These are phyloP conservation scores for Brienomyrus longianalis DNA, from an alignment of 2,113 vertebrate genomes.

Conservation along the genomic window DNA sequence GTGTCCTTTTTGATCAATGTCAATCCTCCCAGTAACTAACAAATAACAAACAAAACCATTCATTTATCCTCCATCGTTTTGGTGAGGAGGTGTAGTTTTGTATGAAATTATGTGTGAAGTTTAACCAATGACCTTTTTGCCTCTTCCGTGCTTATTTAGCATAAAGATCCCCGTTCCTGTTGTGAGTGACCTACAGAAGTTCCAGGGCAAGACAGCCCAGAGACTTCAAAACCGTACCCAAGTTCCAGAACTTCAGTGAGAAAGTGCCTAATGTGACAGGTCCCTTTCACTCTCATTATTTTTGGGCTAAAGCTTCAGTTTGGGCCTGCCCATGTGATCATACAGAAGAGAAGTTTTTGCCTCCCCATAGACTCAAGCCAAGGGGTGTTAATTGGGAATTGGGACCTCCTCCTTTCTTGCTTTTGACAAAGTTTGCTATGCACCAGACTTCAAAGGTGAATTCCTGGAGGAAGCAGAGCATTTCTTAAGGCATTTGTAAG, in stretches of 20 bases:
- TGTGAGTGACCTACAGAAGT: background rate
- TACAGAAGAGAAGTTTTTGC: background rate
- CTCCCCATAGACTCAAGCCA: no score
- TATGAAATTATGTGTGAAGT: background rate
- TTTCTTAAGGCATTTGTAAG: background rate
- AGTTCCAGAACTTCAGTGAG: background rate
- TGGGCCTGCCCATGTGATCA: background rate
- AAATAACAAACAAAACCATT: background rate
- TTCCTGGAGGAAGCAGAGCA: constrained; percentile 5
- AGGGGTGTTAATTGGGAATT: constrained; percentile 7
- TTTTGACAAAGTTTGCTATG: background rate
- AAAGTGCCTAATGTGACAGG: background rate
- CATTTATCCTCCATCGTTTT: background rate
- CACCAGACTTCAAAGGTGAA: constrained; percentile 7
- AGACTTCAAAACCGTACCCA: background rate
- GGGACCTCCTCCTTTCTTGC: background rate
- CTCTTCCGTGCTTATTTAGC: background rate
- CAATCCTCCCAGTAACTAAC: background rate
- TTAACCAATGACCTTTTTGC: background rate
- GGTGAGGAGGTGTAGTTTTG: background rate
- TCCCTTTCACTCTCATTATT: background rate
- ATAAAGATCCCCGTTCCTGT: background rate
- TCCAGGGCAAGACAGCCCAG: background rate
- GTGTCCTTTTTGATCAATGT: background rate
- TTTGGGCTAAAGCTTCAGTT: background rate